Conservation (phyloP, 2,888 invertebrate species). For the Tridacna crocea region DNA sequence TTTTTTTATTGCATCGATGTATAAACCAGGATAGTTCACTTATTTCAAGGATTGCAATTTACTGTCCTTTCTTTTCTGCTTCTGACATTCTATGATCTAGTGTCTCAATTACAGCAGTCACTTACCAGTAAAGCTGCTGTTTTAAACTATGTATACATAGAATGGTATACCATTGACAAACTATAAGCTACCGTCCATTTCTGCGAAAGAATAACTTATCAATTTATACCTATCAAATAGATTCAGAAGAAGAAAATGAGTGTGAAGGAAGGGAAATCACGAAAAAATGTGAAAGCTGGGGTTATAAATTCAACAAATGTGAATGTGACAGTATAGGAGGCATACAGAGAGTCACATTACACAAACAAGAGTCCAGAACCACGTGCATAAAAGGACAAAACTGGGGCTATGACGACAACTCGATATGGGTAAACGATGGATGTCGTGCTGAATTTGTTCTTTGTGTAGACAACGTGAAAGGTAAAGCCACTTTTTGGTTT, state of each 20-base stretch:
- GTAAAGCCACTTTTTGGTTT: neutral
- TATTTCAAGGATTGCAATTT: no score
- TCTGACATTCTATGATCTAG: neutral
- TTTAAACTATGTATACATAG: no score
- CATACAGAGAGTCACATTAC: neutral
- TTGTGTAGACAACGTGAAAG: neutral
- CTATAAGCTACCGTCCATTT: no score
- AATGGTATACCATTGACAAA: no score
- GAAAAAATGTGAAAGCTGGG: neutral
- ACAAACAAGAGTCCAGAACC: neutral
- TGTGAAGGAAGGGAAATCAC: neutral
- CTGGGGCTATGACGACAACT: slow-evolving; percentile 4
- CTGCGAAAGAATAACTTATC: no score
- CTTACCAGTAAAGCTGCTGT: no score
- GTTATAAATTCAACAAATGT: neutral
- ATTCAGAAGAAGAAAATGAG: no score
- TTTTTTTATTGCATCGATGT: no score
- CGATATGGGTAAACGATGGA: neutral
- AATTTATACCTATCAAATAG: no score
- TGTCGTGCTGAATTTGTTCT: slow-evolving; percentile 3
- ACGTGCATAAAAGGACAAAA: neutral
- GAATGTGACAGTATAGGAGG: neutral
- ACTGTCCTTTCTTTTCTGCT: no score
- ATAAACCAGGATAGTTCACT: no score
- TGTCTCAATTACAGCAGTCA: neutral